Conservation (phyloP, 1,140 invertebrate genomes). For the Drosophila nannoptera region DNA sequence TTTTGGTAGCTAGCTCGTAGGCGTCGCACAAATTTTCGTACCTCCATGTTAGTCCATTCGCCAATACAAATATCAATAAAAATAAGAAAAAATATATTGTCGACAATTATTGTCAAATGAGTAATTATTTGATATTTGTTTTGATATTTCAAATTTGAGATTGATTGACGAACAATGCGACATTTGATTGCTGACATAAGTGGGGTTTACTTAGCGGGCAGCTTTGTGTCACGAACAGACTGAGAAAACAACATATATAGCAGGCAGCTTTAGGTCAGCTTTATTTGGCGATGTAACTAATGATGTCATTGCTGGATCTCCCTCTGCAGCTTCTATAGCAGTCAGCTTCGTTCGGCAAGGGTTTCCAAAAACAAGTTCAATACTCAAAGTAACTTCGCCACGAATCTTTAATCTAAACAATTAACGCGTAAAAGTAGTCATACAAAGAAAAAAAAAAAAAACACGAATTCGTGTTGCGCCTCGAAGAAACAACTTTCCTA, state of each 20-base stretch:
- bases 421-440: slow-evolving; percentile 59
- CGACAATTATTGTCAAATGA: slow-evolving; percentile 64
- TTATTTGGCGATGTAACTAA: neutral
- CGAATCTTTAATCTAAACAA: slow-evolving; percentile 59
- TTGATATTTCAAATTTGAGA: slow-evolving; percentile 21
- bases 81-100: slow-evolving; percentile 31
- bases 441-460: slow-evolving; percentile 28
- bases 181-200: slow-evolving; percentile 31
- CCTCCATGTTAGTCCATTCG: slow-evolving; percentile 31
- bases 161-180: slow-evolving; percentile 66
- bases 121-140: slow-evolving; percentile 66
- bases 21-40: slow-evolving; percentile 52
- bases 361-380: slow-evolving; percentile 34
- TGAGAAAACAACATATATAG: neutral
- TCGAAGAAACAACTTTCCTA: slow-evolving; percentile 63
- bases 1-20: slow-evolving; percentile 41
- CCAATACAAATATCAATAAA: slow-evolving; percentile 32
- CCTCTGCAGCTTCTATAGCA: neutral
- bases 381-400: slow-evolving; percentile 25
- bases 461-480: slow-evolving; percentile 9
- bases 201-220: too few species aligned
- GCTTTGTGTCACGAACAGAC: too few species aligned
- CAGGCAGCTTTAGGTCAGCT: neutral
- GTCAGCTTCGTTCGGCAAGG: slow-evolving; percentile 29
- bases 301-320: too few species aligned